phyloP scores from a whole-genome alignment of 2,113 vertebrate genomes.

The Formicarius rufipectus region DNA sequence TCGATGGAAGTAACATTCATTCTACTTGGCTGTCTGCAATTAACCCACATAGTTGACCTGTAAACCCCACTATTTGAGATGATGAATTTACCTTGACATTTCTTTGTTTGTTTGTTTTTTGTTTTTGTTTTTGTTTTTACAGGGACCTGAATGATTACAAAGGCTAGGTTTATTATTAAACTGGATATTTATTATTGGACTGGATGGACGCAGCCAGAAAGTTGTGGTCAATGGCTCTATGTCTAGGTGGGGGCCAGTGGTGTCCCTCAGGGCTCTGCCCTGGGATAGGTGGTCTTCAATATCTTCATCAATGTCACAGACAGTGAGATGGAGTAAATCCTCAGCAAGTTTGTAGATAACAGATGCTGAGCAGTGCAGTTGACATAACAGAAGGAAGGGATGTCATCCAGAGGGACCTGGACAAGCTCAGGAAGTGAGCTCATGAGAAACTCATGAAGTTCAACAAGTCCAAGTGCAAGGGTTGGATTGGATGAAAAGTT shows the following conservation, averaged over 20 bases:
- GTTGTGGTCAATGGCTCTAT: rapidly evolving
- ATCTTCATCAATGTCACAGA: neutral
- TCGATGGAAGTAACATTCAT: neutral
- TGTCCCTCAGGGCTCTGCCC: neutral
- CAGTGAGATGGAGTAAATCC: neutral
- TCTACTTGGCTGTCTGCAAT: neutral
- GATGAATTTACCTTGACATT: neutral
- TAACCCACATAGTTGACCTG: neutral
- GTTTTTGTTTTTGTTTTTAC: too few species aligned
- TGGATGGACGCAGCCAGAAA: neutral
- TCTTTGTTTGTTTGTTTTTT: neutral
- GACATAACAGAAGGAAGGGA: neutral
- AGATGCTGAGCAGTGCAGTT: neutral
- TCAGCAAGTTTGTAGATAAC: neutral
- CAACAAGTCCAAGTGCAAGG: neutral
- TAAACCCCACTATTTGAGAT: neutral
- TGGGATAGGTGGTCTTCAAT: neutral
- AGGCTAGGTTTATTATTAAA: neutral
- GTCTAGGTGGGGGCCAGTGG: too few species aligned
- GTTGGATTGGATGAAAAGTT: neutral
- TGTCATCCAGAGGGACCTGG: neutral
- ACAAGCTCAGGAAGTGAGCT: too few species aligned
- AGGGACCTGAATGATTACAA: neutral
- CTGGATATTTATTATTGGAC: neutral
- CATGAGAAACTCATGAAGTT: neutral